Base-by-base conservation (phyloP, 2,888 invertebrate genomes). In the Amblyteles armatorius region DNA sequence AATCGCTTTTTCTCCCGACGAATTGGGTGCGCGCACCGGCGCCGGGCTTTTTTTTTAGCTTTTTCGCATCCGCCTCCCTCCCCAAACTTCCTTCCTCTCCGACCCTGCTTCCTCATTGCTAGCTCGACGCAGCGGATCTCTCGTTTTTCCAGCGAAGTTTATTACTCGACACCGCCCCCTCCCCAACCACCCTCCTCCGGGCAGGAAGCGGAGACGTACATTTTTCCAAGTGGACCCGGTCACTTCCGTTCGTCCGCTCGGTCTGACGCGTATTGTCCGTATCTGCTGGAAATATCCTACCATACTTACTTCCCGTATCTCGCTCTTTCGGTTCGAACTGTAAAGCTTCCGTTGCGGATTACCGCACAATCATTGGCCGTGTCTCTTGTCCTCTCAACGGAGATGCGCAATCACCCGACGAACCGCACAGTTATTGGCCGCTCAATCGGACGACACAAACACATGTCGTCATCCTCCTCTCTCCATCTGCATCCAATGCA, bases 191-290 rank as follows among this genome's bases (percentile, higher is more conserved):
- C 68, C 33, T 26, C 50, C 50, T 9, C n/a, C 11, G 65, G 52
- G 63, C 74, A 29, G 50, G 19, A 76, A 82, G 48, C 65, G 67
- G 44, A 76, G 82, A 85, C 79, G 74, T 79, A 82, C 79, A 77
- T 78, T 69, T 81, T 83, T 84, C 81, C 81, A 36, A 33, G 67
- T 50, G 76, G 26, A 60, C 40, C 22, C 52, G 22, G 52, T 33
- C 33, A 84, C 84, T 74, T 84, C 84, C 84, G 84, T 69, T 84
- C 55, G 73, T 78, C 72, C 57, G 73, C 29, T 84, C 26, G 68
- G 73, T 77, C 84, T 78, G 81, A 82, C 78, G 78, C 78, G 84
- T 72, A 81, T 78, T 84, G 84, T 79, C 73, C 78, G 65, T 69
- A 69, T 81, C 68, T 55, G 74, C 60, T 77, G 52, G 11, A 50